A percentile compares a stretch with the other conserved stretches of the same genome.
These are phyloP conservation scores for Thereva nobilitata DNA, from an alignment of 2,888 invertebrate species.

Conservation along the genomic window DNA sequence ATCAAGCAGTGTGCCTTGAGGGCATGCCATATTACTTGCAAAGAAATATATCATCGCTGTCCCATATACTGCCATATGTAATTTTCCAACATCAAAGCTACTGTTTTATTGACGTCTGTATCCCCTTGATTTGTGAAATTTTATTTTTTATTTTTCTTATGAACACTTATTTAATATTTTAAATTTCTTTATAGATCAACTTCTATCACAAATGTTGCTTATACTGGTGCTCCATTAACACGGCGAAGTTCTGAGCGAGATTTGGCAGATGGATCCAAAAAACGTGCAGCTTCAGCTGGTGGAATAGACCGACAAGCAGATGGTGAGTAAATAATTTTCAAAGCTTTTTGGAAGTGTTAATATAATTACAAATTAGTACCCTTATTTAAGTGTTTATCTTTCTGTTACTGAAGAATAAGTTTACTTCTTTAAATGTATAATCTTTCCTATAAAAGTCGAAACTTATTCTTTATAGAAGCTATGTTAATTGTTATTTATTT, in stretches of 20 bases:
- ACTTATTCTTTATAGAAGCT: slow-evolving; percentile 26
- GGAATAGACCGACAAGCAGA: slow-evolving; percentile 71
- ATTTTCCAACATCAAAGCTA: too few relatives aligned
- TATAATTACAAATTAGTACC: too few relatives aligned
- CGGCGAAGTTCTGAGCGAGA: slow-evolving; percentile 85
- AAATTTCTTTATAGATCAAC: slow-evolving; percentile 66
- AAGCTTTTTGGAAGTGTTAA: too few relatives aligned
- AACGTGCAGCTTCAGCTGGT: slow-evolving; percentile 74
- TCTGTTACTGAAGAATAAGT: slow-evolving; percentile 14
- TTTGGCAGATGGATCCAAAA: slow-evolving; percentile 70
- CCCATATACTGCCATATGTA: too few relatives aligned
- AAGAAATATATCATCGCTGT: too few relatives aligned
- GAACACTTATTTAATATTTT: too few relatives aligned
- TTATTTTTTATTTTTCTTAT: neutral
- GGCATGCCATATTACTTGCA: too few relatives aligned
- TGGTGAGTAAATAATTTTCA: slow-evolving; percentile 56
- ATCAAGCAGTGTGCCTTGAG: too few relatives aligned
- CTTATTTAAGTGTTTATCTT: too few relatives aligned
- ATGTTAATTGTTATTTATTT: slow-evolving; percentile 38
- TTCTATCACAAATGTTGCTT: slow-evolving; percentile 87
- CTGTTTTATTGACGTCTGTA: too few relatives aligned
- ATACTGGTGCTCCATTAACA: slow-evolving; percentile 74
- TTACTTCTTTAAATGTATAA: too few relatives aligned
- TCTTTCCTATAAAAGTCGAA: slow-evolving; percentile 6
- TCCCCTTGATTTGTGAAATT: neutral